These are phyloP conservation scores for Puma concolor DNA, from an alignment of 2,113 vertebrate species.

Conservation along the genomic window DNA sequence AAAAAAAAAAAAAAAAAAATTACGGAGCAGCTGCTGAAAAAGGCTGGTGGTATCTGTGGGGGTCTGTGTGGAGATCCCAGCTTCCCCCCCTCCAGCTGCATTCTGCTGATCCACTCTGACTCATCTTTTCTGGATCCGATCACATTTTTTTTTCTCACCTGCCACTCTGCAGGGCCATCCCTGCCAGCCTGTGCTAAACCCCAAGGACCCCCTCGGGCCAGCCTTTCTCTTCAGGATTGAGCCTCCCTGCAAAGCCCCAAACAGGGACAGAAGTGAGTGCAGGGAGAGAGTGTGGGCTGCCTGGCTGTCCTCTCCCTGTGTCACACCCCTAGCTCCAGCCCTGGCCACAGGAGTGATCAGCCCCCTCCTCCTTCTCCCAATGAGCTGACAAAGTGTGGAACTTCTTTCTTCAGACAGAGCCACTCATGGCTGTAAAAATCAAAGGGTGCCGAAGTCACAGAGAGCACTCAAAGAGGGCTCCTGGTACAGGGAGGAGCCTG, in stretches of 20 bases:
- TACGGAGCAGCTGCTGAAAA: not conserved
- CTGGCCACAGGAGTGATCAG: not conserved
- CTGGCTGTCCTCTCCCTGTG: not conserved
- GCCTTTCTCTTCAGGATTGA: not conserved
- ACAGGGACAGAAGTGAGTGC: not conserved
- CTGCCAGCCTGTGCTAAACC: not conserved
- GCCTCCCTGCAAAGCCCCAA: not conserved
- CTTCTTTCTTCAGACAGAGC: not conserved
- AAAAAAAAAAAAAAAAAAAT: not conserved
- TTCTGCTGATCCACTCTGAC: not conserved
- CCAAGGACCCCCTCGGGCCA: not conserved
- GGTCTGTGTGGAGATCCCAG: not conserved
- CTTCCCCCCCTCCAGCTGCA: not conserved
- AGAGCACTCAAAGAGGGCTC: not conserved
- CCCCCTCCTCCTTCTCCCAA: not conserved
- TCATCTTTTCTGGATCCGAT: not conserved
- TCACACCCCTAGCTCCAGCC: not conserved
- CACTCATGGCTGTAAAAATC: not conserved
- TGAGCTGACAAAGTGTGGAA: not conserved
- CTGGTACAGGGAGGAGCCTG: not conserved
- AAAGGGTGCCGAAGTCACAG: not conserved
- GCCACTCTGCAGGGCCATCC: too few relatives aligned
- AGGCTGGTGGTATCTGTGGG: accelerated
- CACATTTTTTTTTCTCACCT: not conserved
- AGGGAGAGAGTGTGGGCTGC: not conserved